Conservation (phyloP, 2,888 invertebrate genomes). For the Pammene fasciana region DNA sequence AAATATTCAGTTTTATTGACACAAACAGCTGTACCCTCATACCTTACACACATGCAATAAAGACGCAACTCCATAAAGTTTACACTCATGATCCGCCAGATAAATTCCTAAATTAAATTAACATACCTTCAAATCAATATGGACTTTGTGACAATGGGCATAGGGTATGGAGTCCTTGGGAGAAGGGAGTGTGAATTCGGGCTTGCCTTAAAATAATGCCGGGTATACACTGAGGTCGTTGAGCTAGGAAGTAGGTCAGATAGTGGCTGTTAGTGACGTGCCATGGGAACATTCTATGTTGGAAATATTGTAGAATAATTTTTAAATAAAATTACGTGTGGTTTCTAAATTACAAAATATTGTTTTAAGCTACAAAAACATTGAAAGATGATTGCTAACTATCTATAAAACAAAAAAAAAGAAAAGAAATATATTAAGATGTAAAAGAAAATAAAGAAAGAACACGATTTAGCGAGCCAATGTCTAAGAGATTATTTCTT, state of each 20-base stretch:
- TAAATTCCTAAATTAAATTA: slow-evolving; percentile 81
- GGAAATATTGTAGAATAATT: not conserved
- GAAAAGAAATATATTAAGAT: too few species aligned
- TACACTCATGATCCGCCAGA: slow-evolving; percentile 78
- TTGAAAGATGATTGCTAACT: too few species aligned
- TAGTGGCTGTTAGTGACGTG: slow-evolving; percentile 53
- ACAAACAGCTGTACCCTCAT: slow-evolving; percentile 46
- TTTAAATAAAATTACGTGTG: not conserved
- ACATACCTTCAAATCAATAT: slow-evolving; percentile 50
- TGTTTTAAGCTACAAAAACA: too few species aligned
- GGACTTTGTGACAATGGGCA: slow-evolving; percentile 52
- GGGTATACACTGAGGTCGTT: slow-evolving; percentile 59
- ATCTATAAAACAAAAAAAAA: too few species aligned
- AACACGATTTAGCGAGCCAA: too few species aligned
- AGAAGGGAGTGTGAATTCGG: slow-evolving; percentile 50
- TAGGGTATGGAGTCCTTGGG: slow-evolving; percentile 51
- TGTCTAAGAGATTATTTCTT: too few species aligned
- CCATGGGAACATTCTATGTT: not conserved
- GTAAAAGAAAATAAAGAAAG: too few species aligned
- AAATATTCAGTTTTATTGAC: slow-evolving; percentile 35
- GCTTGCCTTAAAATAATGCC: slow-evolving; percentile 75
- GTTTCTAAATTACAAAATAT: too few species aligned
- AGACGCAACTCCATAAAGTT: slow-evolving; percentile 71
- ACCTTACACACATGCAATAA: slow-evolving; percentile 56
- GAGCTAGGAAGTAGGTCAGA: slow-evolving; percentile 74